phyloP scores from a whole-genome alignment of 2,888 invertebrate species.

The Dyspetes luteomarginatus region DNA sequence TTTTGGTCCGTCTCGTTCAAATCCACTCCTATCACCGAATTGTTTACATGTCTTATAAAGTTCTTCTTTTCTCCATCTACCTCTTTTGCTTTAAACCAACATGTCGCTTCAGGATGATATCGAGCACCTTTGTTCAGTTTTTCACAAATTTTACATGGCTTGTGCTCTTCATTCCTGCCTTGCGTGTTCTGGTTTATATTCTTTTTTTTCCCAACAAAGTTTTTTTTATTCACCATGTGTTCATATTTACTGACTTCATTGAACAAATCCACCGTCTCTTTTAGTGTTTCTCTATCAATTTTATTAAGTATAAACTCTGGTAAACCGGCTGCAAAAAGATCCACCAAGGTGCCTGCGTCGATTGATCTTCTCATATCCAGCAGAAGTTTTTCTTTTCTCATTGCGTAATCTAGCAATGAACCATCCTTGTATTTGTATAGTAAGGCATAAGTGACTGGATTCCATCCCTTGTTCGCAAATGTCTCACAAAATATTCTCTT shows the following conservation, averaged over 20 bases:
- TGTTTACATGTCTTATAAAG: conserved; percentile 57
- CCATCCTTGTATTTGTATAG: conserved; percentile 69
- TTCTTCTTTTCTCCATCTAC: conserved; percentile 36
- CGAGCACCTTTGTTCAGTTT: conserved; percentile 50
- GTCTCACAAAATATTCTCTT: conserved; percentile 67
- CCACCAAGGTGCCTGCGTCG: conserved; percentile 69
- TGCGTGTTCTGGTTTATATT: conserved; percentile 3
- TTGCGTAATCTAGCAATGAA: conserved; percentile 69
- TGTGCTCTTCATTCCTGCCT: conserved; percentile 21
- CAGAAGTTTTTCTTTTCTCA: conserved; percentile 68
- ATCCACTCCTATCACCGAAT: conserved; percentile 60
- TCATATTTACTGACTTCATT: conserved; percentile 75
- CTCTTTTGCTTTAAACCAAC: conserved; percentile 63
- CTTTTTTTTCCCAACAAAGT: conserved; percentile 26
- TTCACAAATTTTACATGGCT: conserved; percentile 60
- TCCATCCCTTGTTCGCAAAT: conserved; percentile 70
- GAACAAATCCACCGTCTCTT: conserved; percentile 72
- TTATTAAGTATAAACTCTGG: conserved; percentile 72
- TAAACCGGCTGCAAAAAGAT: conserved; percentile 74
- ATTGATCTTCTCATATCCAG: conserved; percentile 68
- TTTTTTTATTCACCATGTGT: conserved; percentile 23
- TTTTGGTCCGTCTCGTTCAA: conserved; percentile 61
- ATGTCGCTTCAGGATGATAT: conserved; percentile 63
- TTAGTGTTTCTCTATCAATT: conserved; percentile 73
- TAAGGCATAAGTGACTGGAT: conserved; percentile 67